A percentile compares a stretch with the other conserved stretches of the same genome.
Conservation (phyloP, 2,113 vertebrate species). For the Marcusenius ussheri region DNA sequence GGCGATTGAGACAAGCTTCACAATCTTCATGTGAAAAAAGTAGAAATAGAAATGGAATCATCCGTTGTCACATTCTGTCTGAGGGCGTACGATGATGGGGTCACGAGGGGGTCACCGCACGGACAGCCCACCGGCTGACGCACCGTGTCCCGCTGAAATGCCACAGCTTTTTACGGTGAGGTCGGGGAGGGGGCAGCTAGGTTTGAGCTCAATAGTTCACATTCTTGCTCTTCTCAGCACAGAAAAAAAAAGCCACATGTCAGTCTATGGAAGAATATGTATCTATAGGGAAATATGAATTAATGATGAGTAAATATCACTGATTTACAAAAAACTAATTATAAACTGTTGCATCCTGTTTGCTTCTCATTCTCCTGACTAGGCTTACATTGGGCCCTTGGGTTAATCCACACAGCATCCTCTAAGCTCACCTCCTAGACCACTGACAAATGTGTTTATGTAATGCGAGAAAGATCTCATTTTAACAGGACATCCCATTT, state of each 20-base stretch:
- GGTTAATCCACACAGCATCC: background rate
- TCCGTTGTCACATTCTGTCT: conserved; percentile 7
- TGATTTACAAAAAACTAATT: background rate
- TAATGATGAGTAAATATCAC: background rate
- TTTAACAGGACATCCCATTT: background rate
- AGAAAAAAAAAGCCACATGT: background rate
- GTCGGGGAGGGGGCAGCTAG: background rate
- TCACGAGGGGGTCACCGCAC: background rate
- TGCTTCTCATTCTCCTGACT: background rate
- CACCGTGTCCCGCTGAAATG: background rate
- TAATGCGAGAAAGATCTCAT: background rate
- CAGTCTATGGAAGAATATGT: background rate
- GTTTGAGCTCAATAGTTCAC: background rate
- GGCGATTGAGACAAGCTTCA: background rate
- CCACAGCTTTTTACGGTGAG: background rate
- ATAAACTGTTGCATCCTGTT: background rate
- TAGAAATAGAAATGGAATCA: background rate
- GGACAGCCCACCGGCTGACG: background rate
- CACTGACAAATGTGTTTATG: background rate
- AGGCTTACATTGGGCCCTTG: background rate
- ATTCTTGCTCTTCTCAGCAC: background rate
- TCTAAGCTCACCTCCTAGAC: background rate
- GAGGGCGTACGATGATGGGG: conserved; percentile 23
- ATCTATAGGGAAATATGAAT: background rate
- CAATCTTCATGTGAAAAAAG: conserved; percentile 8